phyloP scores from a whole-genome alignment of 2,888 invertebrate genomes.

The Drosophila pegasa region DNA sequence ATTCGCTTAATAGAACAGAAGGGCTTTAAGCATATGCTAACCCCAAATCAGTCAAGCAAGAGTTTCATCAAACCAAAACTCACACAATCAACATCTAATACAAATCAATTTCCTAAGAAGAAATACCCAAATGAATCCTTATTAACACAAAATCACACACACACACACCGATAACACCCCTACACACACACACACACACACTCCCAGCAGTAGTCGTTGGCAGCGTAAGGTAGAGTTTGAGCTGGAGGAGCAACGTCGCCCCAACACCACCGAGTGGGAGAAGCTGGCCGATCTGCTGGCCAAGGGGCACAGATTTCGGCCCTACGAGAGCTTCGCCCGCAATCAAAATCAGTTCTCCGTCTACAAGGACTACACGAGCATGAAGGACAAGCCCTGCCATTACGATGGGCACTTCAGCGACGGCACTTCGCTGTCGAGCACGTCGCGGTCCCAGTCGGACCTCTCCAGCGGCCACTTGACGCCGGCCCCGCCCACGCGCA shows the following conservation, averaged over 20 bases:
- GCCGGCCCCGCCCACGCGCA: constrained; percentile 47
- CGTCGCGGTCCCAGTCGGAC: constrained; percentile 69
- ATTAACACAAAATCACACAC: constrained; percentile 40
- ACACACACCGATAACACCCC: constrained; percentile 6
- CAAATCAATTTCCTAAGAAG: constrained; percentile 1
- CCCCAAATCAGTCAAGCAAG: background rate
- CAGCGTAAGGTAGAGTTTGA: constrained; percentile 2
- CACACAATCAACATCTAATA: constrained; percentile 11
- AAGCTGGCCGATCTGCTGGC: constrained; percentile 82
- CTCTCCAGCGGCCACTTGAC: constrained; percentile 71
- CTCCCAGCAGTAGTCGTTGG: constrained; percentile 37
- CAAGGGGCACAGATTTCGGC: constrained; percentile 77
- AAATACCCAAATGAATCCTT: background rate
- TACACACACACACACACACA: constrained; percentile 19
- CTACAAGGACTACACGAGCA: constrained; percentile 68
- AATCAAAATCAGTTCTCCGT: constrained; percentile 69
- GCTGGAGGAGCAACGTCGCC: constrained; percentile 51
- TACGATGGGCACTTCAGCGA: constrained; percentile 69
- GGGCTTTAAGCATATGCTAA: too few relatives aligned
- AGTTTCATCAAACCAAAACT: constrained; percentile 11
- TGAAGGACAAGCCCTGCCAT: constrained; percentile 65
- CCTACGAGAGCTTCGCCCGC: constrained; percentile 74
- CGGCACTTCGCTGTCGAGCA: constrained; percentile 63
- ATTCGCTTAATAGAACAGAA: too few relatives aligned
- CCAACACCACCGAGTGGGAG: constrained; percentile 82